Evolutionary conservation across 2,797 vertebrate species (phyloP), one percentile per base, ranked within the genome.

Genomic region (Crocidura indochinensis): DNA sequence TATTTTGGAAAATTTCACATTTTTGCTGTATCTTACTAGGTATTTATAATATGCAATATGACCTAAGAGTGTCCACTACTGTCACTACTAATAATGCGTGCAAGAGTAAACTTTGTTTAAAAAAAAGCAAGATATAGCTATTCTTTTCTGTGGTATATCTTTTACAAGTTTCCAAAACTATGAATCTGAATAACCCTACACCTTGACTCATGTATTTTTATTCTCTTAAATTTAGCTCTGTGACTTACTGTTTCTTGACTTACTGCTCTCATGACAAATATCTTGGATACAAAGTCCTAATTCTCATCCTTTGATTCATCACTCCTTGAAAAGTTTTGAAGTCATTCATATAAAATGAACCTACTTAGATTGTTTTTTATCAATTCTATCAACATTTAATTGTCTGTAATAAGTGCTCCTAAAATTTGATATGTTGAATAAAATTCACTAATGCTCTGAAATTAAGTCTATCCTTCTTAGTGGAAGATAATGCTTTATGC

Each of bases 211-310:
- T 7, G 38, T 7, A 60, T 3, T 47, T 14, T 56, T 14, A 3
- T 76, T 68, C 8, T 72, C 17, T 80, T 77, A 3, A 83, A 26
- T 27, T 69, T 81, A 1, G 6, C 3, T 68, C 2, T 68, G 7
- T 17, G 22, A 14, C 10, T 47, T 78, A 31, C 7, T 82, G 46
- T 51, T 80, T 72, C 49, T 76, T 73, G 24, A 2, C 3, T 91
- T 84, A 65, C 71, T 91, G 5, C 77, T 86, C 31, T 67, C 6
- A 38, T 65, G 10, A 60, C 27, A 92, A 74, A 67, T 82, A 46
- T 5, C 44, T 74, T 67, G 38, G 6, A 65, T 60, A 44, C 44
- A 6, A 75, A 26, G 44, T 76, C 47, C 4, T 56, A 24, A 62
- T 44, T 10, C 0, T 51, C 4, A 47, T 1, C 29, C 12, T 77